Evolutionary conservation across 1,140 invertebrate species (phyloP).

Genomic region (Wiebesia pumilae): DNA sequence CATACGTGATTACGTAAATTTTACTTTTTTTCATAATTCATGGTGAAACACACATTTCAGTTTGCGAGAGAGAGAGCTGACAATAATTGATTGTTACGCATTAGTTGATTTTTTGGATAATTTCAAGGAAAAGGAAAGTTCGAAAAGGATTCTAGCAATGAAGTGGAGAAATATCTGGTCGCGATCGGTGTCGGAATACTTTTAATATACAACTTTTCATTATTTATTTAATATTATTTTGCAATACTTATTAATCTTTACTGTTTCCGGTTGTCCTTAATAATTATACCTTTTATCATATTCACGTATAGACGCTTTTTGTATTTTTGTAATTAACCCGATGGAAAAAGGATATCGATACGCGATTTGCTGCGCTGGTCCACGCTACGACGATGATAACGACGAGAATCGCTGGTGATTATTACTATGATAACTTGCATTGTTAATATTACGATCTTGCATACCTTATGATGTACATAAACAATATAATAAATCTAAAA

Average conservation of each 20-base stretch:
- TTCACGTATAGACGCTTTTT: neutral
- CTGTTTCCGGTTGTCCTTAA: neutral
- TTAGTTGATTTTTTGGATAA: conserved; percentile 31
- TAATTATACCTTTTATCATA: neutral
- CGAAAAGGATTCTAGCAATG: neutral
- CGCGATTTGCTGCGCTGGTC: conserved; percentile 39
- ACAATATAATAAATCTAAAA: conserved; percentile 60
- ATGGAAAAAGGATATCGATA: conserved; percentile 30
- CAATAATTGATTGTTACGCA: conserved; percentile 11
- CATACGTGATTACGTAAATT: neutral
- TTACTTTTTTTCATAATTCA: neutral
- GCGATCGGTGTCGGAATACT: neutral
- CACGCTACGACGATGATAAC: neutral
- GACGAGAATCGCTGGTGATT: conserved; percentile 29
- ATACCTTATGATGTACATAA: conserved; percentile 1
- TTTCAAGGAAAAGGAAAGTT: conserved; percentile 9
- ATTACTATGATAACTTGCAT: conserved; percentile 13
- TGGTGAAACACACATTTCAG: neutral
- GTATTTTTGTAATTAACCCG: neutral
- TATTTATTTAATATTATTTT: conserved; percentile 7
- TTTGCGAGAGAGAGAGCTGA: conserved; percentile 20
- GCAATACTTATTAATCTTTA: conserved; percentile 42
- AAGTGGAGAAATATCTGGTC: neutral
- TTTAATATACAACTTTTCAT: conserved; percentile 12
- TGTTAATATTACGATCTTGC: conserved; percentile 27